phyloP scores from a whole-genome alignment of 2,797 vertebrate genomes.

The Myotis vivesi region DNA sequence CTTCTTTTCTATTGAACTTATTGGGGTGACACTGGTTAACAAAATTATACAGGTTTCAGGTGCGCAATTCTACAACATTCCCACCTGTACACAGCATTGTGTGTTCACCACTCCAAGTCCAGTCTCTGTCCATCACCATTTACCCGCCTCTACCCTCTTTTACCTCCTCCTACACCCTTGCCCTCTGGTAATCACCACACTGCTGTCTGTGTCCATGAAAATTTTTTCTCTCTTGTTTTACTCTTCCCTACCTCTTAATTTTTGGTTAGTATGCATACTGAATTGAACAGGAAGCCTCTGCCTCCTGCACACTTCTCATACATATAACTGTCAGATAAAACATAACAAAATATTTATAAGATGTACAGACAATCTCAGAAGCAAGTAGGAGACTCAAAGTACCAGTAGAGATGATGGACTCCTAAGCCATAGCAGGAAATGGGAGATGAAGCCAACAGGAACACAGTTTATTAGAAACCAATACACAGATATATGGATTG shows the following conservation, averaged over 20 bases:
- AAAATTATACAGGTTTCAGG: too few relatives aligned
- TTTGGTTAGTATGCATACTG: not conserved
- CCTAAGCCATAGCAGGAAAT: not conserved
- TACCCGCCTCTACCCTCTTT: too few relatives aligned
- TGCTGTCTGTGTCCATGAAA: too few relatives aligned
- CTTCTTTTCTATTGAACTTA: not conserved
- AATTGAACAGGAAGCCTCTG: not conserved
- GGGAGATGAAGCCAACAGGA: not conserved
- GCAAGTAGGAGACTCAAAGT: not conserved
- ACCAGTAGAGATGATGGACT: too few relatives aligned
- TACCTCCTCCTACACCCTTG: too few relatives aligned
- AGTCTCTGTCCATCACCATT: too few relatives aligned
- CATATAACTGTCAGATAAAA: not conserved
- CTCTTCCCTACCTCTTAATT: not conserved
- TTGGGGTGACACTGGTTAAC: too few relatives aligned
- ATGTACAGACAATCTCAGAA: not conserved
- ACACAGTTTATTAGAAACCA: not conserved
- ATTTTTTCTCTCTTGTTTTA: too few relatives aligned
- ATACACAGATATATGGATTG: not conserved
- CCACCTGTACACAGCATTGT: too few relatives aligned
- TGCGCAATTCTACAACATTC: too few relatives aligned
- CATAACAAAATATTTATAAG: not conserved
- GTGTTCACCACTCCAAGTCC: too few relatives aligned
- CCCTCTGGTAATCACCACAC: too few relatives aligned
- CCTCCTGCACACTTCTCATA: not conserved